Conservation (phyloP, 2,113 vertebrate species). For the Prietella phreatophila region DNA sequence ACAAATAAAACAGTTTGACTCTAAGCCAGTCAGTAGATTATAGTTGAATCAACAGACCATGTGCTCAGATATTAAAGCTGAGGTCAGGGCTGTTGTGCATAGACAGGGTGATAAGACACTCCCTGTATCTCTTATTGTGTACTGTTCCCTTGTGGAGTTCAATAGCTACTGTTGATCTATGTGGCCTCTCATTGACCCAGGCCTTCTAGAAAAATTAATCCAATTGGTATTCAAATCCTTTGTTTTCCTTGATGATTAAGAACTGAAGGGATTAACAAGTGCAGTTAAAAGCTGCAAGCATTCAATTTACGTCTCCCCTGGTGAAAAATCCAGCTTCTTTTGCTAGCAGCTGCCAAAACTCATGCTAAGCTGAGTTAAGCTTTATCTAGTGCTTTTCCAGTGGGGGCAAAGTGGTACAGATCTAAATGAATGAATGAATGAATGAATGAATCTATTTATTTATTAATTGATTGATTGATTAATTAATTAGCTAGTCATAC, state of each 20-base stretch:
- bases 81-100: background rate
- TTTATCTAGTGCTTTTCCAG: background rate
- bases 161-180: slow-evolving; percentile 3
- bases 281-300: background rate
- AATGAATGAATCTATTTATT: too few relatives aligned
- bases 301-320: background rate
- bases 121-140: slow-evolving; percentile 12
- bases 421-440: too few relatives aligned
- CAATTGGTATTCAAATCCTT: background rate
- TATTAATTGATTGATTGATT: too few relatives aligned
- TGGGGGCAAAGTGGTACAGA: background rate
- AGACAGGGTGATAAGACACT: background rate
- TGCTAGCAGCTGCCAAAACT: background rate
- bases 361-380: background rate
- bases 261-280: background rate
- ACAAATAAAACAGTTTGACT: slow-evolving; percentile 5
- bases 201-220: slow-evolving; percentile 2
- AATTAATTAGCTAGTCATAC: too few relatives aligned
- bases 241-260: slow-evolving; percentile 17
- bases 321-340: too few relatives aligned
- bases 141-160: slow-evolving; percentile 36
- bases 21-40: background rate
- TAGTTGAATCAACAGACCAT: background rate
- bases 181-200: slow-evolving; percentile 19
- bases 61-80: background rate